Percentiles rank a stretch among this genome's conserved stretches.
Conservation (phyloP, 1,140 invertebrate species). For the Aphaenogaster ashmeadi region DNA sequence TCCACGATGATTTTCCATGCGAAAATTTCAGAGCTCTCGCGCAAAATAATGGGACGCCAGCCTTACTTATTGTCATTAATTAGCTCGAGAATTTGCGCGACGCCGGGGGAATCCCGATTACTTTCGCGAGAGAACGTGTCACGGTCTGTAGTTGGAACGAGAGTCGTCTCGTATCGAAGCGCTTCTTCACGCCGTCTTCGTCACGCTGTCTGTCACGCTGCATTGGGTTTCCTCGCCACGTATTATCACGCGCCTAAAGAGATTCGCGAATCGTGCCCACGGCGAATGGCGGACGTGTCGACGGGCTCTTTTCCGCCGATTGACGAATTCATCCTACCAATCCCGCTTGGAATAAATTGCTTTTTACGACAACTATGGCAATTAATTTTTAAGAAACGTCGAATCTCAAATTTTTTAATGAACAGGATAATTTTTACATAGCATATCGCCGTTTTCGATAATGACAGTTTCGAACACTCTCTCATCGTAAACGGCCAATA, state of each 20-base stretch:
- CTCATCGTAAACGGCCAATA: background rate
- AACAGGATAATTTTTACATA: background rate
- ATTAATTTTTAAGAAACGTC: constrained; percentile 2
- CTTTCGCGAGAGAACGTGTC: constrained; percentile 20
- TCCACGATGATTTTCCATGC: background rate
- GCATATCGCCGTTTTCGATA: background rate
- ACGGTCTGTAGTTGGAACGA: background rate
- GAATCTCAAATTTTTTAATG: background rate
- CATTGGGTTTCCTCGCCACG: constrained; percentile 30
- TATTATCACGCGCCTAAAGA: constrained; percentile 36
- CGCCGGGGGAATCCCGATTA: constrained; percentile 17
- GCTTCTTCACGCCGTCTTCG: constrained; percentile 33
- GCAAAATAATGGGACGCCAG: background rate
- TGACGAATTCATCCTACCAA: background rate
- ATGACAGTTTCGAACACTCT: background rate
- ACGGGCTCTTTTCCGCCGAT: constrained; percentile 11
- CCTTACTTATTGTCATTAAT: background rate
- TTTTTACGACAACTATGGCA: background rate
- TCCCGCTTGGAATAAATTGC: background rate
- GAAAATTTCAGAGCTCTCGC: background rate
- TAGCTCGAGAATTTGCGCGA: background rate
- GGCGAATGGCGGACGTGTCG: background rate
- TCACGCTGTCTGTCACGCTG: constrained; percentile 47
- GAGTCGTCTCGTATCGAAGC: constrained; percentile 32
- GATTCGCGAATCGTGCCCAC: background rate